Base-by-base conservation (phyloP, 2,113 vertebrate species). In the Proterorhinus semilunaris region DNA sequence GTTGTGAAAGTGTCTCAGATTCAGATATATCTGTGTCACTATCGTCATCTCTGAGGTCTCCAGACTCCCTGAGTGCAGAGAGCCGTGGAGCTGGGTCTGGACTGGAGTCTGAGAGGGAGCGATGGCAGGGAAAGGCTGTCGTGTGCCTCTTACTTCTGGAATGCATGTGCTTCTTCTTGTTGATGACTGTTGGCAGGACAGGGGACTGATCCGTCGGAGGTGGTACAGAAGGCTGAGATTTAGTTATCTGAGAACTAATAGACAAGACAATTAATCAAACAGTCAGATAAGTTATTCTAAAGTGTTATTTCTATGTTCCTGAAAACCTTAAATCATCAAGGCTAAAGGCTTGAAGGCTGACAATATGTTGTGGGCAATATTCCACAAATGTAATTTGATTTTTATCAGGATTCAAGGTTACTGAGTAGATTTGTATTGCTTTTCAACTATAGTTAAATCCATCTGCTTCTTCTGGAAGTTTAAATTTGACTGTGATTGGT, bases 11-110 rank as follows among this genome's bases (percentile, higher is more conserved):
- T 66, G 93, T 92, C 69, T 98, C 96, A 0, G 94, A 94, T 65
- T 98, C 96, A 0, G 96, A 98, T 62, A 97, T 84, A 62, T 99
- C 96, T 0, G 95, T 95, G 59, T 93, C 94, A 1, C 94, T 95
- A 52, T 94, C 93, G 0, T 81, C 83, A 21, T 89, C 91, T 50
- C 82, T 90, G 55, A 59, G 46, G 52, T 36, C 1, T 1, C 47
- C 66, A 0, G 66, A 55, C 13, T 79, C 36, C 53, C 69, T 21
- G 15, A 72, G 59, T 27, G 59, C 21, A 0, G 58, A 61, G 68
- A 13, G 53, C 15, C 67, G 8, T 13, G 77, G 69, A n/a, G 13
- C 17, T 0, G 8, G 71, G 4, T 83, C 62, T 0, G 83, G 75
- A 54, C 68, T 78, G 3, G 68, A 63, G 3, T 46, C 47, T 1